Evolutionary conservation across 2,888 invertebrate genomes (phyloP), one percentile per base, ranked within the genome.

Genomic region (Orthosia cruda): DNA sequence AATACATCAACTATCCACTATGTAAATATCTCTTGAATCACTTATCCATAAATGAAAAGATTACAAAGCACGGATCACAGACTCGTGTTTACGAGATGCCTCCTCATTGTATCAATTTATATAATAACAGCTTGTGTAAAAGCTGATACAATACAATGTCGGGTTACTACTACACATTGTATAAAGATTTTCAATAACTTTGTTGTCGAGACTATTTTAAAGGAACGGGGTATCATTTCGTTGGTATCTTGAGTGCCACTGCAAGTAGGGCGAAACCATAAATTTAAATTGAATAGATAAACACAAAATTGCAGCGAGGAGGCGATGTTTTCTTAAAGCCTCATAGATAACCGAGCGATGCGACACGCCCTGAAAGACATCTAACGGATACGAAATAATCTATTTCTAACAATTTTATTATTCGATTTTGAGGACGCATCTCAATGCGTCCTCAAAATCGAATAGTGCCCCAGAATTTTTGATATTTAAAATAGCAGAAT

Each of bases 241-340:
- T 89, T 89, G 90, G 87, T 91, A 93, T 92, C 93, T 92, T 73
- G 86, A 90, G 90, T 88, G 89, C 89, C 87, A 84, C 82, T 89
- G 79, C 87, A 94, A 93, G 91, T 94, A 87, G 94, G 92, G 89
- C 93, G 88, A 92, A 91, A 87, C 91, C 89, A 93, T 95, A 95
- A 95, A 95, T 91, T 94, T 93, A 94, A 94, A 95, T 95, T 94
- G 93, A 95, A 95, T 94, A 94, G 94, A 95, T 94, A 94, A 93
- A 91, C 89, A 91, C 71, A 77, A 82, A 85, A 85, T 85, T 82
- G 83, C 91, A 90, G 83, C 83, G 90, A 87, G 81, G 83, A 89
- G 87, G 88, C 89, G 89, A 90, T 87, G 88, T 89, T 88, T 86
- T 87, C 85, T 86, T 88, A 87, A 88, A 75, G 77, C 70, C 59